Base-by-base conservation (phyloP, 2,888 invertebrate genomes). In the Shargacucullia verbasci region DNA sequence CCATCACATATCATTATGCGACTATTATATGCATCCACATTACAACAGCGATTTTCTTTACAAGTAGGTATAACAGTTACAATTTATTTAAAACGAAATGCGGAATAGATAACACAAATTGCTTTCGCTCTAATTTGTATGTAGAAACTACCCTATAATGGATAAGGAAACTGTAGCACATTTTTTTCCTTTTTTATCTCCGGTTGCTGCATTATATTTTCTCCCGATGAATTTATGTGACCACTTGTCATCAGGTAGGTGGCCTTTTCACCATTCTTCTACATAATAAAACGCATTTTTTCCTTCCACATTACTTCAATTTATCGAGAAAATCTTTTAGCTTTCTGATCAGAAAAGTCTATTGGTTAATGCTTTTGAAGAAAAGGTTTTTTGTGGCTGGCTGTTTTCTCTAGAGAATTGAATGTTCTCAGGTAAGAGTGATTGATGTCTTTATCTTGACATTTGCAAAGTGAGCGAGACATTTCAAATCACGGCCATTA, bases 401-500 rank as follows among this genome's bases (percentile, higher is more conserved):
- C 77, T 79, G 79, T 80, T 80, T 29, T 81, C 84, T 79, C 80
- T 73, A 45, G 85, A 78, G 86, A 86, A 80, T 84, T 80, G 81
- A 84, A 85, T 84, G 83, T 83, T 84, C 74, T 79, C 82, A 85
- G 84, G 84, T 84, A 83, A 79, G 77, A 84, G 81, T 87, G 88
- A 88, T 88, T 87, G 87, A 88, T 87, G 85, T 81, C 80, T 85
- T 83, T 81, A 83, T 83, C 79, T 82, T 79, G 81, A 82, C 80
- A 81, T 81, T 85, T 82, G 80, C 79, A 83, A 83, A 83, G 79
- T 78, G 76, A 72, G 77, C 72, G 76, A 78, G 81, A 82, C 81
- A 79, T 83, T 87, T 80, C 73, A 76, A 84, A 82, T 82, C 80
- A 78, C 69, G 73, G 69, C 73, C 76, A 80, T 81, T 79, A 78